Evolutionary conservation across 2,888 invertebrate genomes (phyloP).

Genomic region (Salpingus planirostris): DNA sequence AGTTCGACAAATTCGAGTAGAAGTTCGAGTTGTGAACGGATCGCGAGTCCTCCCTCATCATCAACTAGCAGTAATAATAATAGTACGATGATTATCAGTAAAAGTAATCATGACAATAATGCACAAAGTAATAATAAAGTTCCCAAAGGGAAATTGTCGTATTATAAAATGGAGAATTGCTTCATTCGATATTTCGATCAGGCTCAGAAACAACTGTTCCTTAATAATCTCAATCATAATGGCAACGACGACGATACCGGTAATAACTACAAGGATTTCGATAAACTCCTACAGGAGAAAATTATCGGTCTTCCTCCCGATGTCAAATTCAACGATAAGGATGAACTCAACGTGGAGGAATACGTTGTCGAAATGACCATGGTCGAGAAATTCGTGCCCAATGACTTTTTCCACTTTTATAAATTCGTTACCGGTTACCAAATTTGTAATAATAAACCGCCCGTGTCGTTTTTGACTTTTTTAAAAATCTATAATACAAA

Average conservation of each 20-base stretch:
- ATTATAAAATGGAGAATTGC: slow-evolving; percentile 19
- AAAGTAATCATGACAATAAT: slow-evolving; percentile 2
- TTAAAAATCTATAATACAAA: slow-evolving; percentile 30
- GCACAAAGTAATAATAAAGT: slow-evolving; percentile 4
- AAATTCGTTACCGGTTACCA: slow-evolving; percentile 30
- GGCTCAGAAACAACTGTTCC: slow-evolving; percentile 21
- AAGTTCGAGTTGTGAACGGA: too few relatives aligned
- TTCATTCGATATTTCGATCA: slow-evolving; percentile 26
- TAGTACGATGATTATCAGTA: slow-evolving; percentile 6
- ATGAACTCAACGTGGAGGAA: slow-evolving; percentile 20
- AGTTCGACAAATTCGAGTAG: too few relatives aligned
- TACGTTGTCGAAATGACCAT: slow-evolving; percentile 25
- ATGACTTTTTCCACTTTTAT: slow-evolving; percentile 27
- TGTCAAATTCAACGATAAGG: slow-evolving; percentile 20
- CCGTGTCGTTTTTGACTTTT: slow-evolving; percentile 30
- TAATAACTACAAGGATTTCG: slow-evolving; percentile 1
- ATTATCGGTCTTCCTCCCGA: slow-evolving; percentile 17
- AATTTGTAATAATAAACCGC: slow-evolving; percentile 25
- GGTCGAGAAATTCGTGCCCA: slow-evolving; percentile 21
- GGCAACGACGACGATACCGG: not conserved
- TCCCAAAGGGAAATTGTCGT: slow-evolving; percentile 25
- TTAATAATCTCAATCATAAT: slow-evolving; percentile 15
- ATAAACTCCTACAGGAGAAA: too few relatives aligned
- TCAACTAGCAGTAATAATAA: too few relatives aligned
- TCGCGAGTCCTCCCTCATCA: too few relatives aligned